phyloP scores from a whole-genome alignment of 1,140 invertebrate species.

The Drosophila pectinifera region DNA sequence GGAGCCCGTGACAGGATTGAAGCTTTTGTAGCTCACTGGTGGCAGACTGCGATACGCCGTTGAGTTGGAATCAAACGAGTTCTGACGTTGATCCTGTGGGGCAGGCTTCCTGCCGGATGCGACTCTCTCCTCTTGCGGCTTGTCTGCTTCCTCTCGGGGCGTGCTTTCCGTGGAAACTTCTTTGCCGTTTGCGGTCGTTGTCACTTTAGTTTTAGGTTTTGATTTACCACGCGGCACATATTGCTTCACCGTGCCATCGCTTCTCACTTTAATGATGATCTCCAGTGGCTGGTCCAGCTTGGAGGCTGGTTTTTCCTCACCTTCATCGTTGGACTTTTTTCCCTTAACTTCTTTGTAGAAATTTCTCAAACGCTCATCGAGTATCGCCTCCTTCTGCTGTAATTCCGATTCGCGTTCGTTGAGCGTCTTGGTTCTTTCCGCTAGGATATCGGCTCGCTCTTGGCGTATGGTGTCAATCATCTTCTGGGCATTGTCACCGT shows the following conservation, averaged over 20 bases:
- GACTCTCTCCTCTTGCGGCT: neutral
- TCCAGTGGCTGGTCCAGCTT: slow-evolving; percentile 59
- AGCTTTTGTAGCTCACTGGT: slow-evolving; percentile 50
- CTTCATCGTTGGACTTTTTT: slow-evolving; percentile 1
- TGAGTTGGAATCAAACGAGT: slow-evolving; percentile 76
- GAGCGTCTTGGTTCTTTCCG: slow-evolving; percentile 26
- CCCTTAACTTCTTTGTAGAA: slow-evolving; percentile 57
- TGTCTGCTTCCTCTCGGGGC: neutral
- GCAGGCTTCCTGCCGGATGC: neutral
- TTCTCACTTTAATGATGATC: slow-evolving; percentile 74
- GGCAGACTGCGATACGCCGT: slow-evolving; percentile 77
- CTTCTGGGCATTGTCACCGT: slow-evolving; percentile 49
- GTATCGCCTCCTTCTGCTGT: slow-evolving; percentile 68
- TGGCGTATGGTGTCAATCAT: slow-evolving; percentile 67
- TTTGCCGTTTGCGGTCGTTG: slow-evolving; percentile 3
- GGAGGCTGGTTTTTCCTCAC: neutral
- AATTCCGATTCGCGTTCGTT: slow-evolving; percentile 58
- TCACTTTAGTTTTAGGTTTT: slow-evolving; percentile 10
- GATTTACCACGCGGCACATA: slow-evolving; percentile 40
- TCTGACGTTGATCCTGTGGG: slow-evolving; percentile 47
- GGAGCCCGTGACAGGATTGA: neutral
- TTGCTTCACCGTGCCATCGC: slow-evolving; percentile 68
- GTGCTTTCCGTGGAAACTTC: neutral
- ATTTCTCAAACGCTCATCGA: slow-evolving; percentile 61
- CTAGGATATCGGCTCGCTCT: slow-evolving; percentile 60